Conservation (phyloP, 2,797 vertebrate genomes). For the Clarias laeviceps region DNA sequence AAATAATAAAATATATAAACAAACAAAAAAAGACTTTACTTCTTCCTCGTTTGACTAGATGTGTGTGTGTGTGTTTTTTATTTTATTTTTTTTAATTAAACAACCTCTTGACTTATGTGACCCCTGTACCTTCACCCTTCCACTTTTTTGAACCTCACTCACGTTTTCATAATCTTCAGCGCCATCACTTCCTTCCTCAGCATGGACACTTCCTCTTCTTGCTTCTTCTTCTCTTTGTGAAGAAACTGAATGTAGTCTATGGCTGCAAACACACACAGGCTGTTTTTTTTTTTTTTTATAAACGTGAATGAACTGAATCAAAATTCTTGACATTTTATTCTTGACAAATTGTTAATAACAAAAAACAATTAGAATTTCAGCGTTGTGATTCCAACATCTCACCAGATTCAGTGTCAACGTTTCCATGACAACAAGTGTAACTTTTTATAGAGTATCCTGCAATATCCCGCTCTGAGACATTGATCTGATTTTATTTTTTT, state of each 20-base stretch:
- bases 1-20: no score
- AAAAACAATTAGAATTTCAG: no score
- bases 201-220: conserved; percentile 93
- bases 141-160: conserved; percentile 58
- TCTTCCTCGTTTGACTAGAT: not conserved
- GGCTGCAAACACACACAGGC: conserved; percentile 69
- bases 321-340: not conserved
- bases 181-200: conserved; percentile 96
- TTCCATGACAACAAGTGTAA: not conserved
- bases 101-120: not conserved
- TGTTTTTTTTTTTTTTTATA: not conserved
- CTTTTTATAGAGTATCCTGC: not conserved
- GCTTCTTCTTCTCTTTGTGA: conserved; percentile 99
- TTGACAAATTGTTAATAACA: not conserved
- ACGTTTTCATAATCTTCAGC: conserved; percentile 99
- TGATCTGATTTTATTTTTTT: no score
- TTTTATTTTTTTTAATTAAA: not conserved
- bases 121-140: not conserved
- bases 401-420: not conserved
- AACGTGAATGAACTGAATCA: not conserved
- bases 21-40: not conserved
- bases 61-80: no score
- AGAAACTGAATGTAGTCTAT: conserved; percentile 99
- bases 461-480: not conserved
- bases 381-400: not conserved